Conservation (phyloP, 2,113 vertebrate genomes). For the Vireo altiloquus region DNA sequence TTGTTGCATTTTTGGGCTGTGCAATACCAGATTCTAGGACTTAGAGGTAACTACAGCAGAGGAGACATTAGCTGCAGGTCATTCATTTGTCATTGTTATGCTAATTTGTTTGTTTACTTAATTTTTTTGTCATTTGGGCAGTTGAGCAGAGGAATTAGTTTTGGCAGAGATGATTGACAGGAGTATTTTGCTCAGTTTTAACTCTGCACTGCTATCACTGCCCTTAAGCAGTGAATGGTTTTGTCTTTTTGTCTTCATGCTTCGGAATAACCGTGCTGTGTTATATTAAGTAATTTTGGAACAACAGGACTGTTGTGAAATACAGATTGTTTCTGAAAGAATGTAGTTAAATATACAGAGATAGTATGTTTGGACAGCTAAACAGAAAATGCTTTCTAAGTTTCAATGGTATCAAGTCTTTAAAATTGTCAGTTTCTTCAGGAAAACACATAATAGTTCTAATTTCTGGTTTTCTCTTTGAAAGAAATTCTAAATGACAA, state of each 20-base stretch:
- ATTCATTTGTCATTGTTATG: neutral
- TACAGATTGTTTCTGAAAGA: neutral
- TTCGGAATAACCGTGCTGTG: neutral
- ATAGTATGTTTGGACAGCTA: fast-evolving
- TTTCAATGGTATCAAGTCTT: neutral
- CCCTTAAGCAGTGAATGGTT: neutral
- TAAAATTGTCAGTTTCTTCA: neutral
- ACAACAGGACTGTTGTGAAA: neutral
- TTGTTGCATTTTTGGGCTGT: neutral
- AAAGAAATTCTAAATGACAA: neutral
- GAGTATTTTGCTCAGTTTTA: neutral
- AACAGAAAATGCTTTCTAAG: neutral
- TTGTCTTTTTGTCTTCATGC: neutral
- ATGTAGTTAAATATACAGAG: neutral
- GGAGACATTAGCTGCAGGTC: neutral
- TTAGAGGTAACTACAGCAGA: neutral
- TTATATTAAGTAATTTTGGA: neutral
- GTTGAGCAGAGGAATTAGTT: neutral
- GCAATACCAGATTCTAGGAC: neutral
- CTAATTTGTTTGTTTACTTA: neutral
- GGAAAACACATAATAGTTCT: neutral
- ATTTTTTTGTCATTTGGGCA: neutral
- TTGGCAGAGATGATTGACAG: neutral
- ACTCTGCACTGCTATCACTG: neutral
- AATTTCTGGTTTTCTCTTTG: neutral